Evolutionary conservation across 2,113 vertebrate species (phyloP).

Genomic region (Rhinolophus sinicus): DNA sequence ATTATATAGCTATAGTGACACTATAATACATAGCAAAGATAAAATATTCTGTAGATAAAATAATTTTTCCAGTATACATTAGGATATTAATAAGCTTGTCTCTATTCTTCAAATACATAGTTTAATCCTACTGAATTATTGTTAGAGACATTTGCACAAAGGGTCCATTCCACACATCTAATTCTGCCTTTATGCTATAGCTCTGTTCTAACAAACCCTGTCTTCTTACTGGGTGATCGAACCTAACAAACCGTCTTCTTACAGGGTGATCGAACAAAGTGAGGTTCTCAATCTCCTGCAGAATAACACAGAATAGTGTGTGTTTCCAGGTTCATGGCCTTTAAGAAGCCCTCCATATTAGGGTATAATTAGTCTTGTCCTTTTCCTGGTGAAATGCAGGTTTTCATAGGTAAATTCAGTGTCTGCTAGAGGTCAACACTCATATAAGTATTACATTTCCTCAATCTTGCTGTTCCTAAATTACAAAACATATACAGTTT

Average conservation of each 20-base stretch:
- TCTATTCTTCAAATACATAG: neutral
- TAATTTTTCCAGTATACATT: neutral
- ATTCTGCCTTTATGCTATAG: neutral
- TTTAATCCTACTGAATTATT: neutral
- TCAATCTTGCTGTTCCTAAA: neutral
- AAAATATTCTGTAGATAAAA: constrained; percentile 11
- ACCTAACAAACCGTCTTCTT: no score
- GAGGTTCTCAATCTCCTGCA: neutral
- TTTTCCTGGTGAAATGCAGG: neutral
- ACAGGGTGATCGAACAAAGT: neutral
- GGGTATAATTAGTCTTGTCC: neutral
- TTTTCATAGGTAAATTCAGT: neutral
- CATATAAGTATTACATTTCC: neutral
- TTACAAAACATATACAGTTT: neutral
- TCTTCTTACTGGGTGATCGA: no score
- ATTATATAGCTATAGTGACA: neutral
- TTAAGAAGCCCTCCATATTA: neutral
- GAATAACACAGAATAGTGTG: neutral
- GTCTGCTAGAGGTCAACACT: neutral
- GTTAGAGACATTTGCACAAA: neutral
- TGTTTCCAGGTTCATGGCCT: neutral
- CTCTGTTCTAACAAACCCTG: neutral
- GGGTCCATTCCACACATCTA: neutral
- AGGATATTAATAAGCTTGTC: neutral
- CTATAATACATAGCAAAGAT: neutral